A percentile compares a stretch with the other conserved stretches of the same genome.
Conservation (phyloP, 2,797 vertebrate species). For the Hapalemur alaotrensis region DNA sequence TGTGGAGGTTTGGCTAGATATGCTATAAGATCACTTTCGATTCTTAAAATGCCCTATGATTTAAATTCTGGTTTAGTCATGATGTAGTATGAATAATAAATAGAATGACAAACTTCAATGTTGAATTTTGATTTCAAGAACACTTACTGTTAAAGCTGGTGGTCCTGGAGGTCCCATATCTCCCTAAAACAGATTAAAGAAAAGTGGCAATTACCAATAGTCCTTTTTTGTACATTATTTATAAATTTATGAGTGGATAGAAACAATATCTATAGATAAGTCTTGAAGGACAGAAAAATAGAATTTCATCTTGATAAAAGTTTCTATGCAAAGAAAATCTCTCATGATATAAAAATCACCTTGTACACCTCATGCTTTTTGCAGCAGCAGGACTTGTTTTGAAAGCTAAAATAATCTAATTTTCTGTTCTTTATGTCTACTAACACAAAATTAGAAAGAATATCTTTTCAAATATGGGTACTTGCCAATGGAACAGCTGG, state of each 20-base stretch:
- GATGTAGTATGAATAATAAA: background rate
- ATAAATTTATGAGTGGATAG: background rate
- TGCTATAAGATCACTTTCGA: background rate
- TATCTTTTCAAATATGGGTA: slow-evolving; percentile 57
- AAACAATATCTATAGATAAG: slow-evolving; percentile 16
- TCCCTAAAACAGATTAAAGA: slow-evolving; percentile 86
- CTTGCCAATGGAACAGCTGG: slow-evolving; percentile 70
- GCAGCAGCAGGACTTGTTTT: slow-evolving; percentile 42
- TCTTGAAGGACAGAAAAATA: slow-evolving; percentile 6
- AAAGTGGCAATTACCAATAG: slow-evolving; percentile 31
- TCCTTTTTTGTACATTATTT: slow-evolving; percentile 26
- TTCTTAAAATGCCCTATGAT: background rate
- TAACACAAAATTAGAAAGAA: slow-evolving; percentile 70
- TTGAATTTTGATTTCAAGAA: slow-evolving; percentile 1
- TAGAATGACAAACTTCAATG: background rate
- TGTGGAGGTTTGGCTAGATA: background rate
- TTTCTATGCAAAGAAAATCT: background rate
- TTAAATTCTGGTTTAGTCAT: slow-evolving; percentile 17
- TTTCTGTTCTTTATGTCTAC: slow-evolving; percentile 67
- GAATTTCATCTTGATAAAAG: slow-evolving; percentile 41
- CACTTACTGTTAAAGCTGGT: slow-evolving; percentile 90
- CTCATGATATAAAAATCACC: slow-evolving; percentile 45
- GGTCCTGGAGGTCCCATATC: slow-evolving; percentile 89
- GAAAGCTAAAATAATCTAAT: slow-evolving; percentile 67
- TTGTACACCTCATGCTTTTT: background rate